These are phyloP conservation scores for Jordanella pulchra DNA, from an alignment of 2,797 vertebrate genomes.

Conservation along the genomic window DNA sequence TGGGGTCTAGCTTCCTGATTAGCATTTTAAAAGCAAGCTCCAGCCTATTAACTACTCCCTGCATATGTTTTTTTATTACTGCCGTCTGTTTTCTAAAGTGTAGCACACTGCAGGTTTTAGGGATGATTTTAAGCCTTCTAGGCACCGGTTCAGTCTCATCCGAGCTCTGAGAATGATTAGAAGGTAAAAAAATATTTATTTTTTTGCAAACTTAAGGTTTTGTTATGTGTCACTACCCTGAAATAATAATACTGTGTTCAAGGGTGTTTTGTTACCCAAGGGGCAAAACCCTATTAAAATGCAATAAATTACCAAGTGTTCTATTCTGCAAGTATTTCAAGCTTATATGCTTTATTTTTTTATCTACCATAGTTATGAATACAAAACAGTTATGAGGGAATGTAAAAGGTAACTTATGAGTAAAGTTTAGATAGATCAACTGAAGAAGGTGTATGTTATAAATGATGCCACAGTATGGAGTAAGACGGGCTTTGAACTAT, in stretches of 20 bases:
- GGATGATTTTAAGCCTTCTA: slow-evolving; percentile 1
- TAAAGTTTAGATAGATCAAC: slow-evolving; percentile 6
- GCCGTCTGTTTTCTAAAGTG: background rate
- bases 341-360: background rate
- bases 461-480: slow-evolving; percentile 17
- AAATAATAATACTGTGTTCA: background rate
- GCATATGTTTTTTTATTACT: slow-evolving; percentile 16
- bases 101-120: background rate
- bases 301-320: background rate
- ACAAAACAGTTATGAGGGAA: background rate
- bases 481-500: background rate
- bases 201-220: background rate
- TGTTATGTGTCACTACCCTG: background rate
- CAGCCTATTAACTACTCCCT: slow-evolving; percentile 19
- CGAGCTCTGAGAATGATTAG: slow-evolving; percentile 1
- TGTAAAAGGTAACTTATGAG: background rate
- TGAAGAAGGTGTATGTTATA: background rate
- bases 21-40: slow-evolving; percentile 21
- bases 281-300: background rate
- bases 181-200: background rate
- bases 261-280: background rate
- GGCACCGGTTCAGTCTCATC: background rate
- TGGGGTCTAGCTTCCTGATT: slow-evolving; percentile 4
- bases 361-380: background rate
- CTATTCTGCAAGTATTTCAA: background rate